Percentiles rank a stretch among this genome's conserved stretches.
Evolutionary conservation across 2,888 invertebrate genomes (phyloP).

Genomic region (Synanthedon vespiformis): DNA sequence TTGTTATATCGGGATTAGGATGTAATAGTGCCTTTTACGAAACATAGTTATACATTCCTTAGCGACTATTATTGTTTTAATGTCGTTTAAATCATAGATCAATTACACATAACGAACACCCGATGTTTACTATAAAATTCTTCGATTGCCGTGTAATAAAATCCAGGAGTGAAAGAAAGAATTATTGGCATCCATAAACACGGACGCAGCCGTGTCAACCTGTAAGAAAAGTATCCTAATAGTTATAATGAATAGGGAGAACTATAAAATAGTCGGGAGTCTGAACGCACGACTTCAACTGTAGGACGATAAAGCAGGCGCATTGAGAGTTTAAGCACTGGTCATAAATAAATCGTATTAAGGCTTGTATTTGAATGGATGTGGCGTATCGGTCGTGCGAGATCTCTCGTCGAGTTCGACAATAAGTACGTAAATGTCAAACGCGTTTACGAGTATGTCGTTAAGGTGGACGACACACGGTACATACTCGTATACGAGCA

Average conservation of each 20-base stretch:
- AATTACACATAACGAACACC: slow-evolving; percentile 11
- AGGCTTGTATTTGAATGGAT: slow-evolving; percentile 43
- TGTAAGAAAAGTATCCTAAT: slow-evolving; percentile 36
- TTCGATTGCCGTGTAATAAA: slow-evolving; percentile 29
- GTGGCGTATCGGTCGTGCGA: slow-evolving; percentile 40
- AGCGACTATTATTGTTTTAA: slow-evolving; percentile 17
- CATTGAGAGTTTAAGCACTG: slow-evolving; percentile 41
- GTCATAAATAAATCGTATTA: slow-evolving; percentile 62
- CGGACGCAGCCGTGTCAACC: slow-evolving; percentile 32
- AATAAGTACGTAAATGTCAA: slow-evolving; percentile 45
- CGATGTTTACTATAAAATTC: slow-evolving; percentile 28
- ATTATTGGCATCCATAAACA: slow-evolving; percentile 46
- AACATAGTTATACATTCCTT: no score
- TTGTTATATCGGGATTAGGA: no score
- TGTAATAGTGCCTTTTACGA: no score
- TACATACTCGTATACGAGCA: slow-evolving; percentile 9
- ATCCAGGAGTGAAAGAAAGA: slow-evolving; percentile 41
- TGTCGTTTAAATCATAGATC: slow-evolving; percentile 13
- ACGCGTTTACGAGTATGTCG: slow-evolving; percentile 44
- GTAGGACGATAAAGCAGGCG: slow-evolving; percentile 34
- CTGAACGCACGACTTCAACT: slow-evolving; percentile 17
- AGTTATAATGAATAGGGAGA: slow-evolving; percentile 35
- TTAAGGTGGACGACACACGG: slow-evolving; percentile 21
- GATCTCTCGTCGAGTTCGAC: slow-evolving; percentile 45
- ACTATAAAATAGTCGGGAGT: slow-evolving; percentile 43